These are phyloP conservation scores for Eurytoma californica DNA, from an alignment of 2,888 invertebrate species.

Conservation along the genomic window DNA sequence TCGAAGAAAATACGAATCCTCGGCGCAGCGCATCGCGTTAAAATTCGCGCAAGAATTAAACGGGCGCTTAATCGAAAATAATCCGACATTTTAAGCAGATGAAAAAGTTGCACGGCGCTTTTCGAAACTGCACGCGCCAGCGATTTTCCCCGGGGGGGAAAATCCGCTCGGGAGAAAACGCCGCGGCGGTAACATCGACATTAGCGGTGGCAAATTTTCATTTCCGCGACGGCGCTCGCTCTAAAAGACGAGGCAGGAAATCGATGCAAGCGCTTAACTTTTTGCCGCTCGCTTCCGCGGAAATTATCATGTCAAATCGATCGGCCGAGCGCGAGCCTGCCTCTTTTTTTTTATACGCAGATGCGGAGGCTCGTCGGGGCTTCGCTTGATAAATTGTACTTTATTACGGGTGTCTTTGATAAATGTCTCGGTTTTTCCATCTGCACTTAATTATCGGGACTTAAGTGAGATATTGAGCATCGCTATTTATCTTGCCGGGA, in stretches of 20 bases:
- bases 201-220: constrained; percentile 43
- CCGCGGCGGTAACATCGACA: constrained; percentile 25
- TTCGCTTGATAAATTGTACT: constrained; percentile 38
- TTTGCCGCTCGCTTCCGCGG: constrained; percentile 23
- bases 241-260: constrained; percentile 16
- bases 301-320: constrained; percentile 58
- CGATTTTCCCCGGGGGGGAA: background rate
- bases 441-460: constrained; percentile 22
- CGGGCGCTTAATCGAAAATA: too few species aligned
- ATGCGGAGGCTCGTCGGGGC: too few species aligned
- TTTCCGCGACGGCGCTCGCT: constrained; percentile 10
- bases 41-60: too few species aligned
- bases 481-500: background rate
- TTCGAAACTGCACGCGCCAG: background rate
- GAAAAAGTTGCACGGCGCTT: background rate
- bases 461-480: background rate
- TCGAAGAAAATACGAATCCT: too few species aligned
- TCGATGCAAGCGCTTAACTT: constrained; percentile 13
- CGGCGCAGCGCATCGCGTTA: too few species aligned
- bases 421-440: constrained; percentile 12
- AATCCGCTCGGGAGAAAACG: constrained; percentile 19
- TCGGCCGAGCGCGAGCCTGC: constrained; percentile 19
- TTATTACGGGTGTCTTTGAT: constrained; percentile 19
- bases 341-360: too few species aligned
- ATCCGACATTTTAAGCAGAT: background rate